A percentile compares a stretch with the other conserved stretches of the same genome.
Evolutionary conservation across 1,140 invertebrate genomes (phyloP).

Genomic region (Planococcus citri): DNA sequence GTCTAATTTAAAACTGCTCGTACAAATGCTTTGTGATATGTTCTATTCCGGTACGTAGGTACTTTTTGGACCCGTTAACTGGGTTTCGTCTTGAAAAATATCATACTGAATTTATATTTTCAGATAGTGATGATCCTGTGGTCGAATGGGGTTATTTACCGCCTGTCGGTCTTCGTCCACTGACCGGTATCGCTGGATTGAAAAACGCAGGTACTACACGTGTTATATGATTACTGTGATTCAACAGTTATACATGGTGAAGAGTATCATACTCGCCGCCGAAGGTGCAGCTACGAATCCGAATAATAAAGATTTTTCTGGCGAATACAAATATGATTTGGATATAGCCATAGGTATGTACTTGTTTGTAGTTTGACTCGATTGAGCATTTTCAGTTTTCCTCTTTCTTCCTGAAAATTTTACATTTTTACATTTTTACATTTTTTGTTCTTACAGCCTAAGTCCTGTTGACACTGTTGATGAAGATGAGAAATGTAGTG

Average conservation of each 20-base stretch:
- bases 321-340: conserved; percentile 45
- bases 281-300: conserved; percentile 78
- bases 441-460: not conserved
- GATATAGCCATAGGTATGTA: too few species aligned
- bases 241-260: conserved; percentile 94
- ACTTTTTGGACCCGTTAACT: too few species aligned
- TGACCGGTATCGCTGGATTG: conserved; percentile 86
- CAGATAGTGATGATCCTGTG: conserved; percentile 61
- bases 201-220: conserved; percentile 97
- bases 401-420: not conserved
- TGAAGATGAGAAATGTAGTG: conserved; percentile 25
- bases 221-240: conserved; percentile 99
- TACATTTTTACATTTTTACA: not conserved
- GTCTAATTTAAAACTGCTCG: conserved; percentile 79
- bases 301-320: conserved; percentile 82
- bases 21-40: conserved; percentile 78
- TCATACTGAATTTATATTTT: conserved; percentile 25
- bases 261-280: conserved; percentile 63
- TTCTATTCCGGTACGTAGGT: conserved; percentile 73
- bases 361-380: too few species aligned
- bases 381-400: too few species aligned
- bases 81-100: not conserved
- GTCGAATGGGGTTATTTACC: conserved; percentile 96
- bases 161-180: conserved; percentile 78
- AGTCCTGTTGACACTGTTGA: conserved; percentile 3